Evolutionary conservation across 2,888 invertebrate genomes (phyloP).

Genomic region (Spisula solida): DNA sequence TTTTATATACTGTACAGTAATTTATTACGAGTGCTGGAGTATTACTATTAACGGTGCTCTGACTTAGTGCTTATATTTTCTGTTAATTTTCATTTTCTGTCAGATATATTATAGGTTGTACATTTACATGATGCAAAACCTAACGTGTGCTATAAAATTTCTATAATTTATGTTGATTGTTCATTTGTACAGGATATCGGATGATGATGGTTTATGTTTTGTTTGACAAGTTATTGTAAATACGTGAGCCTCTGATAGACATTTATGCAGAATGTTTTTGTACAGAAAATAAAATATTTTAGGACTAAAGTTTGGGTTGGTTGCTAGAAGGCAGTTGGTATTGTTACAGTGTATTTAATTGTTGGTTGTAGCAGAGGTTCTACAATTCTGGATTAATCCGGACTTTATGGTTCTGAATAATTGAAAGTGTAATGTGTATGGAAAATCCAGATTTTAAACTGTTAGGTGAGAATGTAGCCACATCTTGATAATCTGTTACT

Average conservation of each 20-base stretch:
- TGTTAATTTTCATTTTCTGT: background rate
- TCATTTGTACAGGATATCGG: background rate
- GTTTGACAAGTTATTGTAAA: background rate
- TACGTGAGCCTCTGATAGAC: background rate
- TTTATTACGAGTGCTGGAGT: background rate
- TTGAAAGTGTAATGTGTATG: no score
- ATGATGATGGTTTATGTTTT: background rate
- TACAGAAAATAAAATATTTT: conserved; percentile 20
- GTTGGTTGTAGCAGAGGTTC: no score
- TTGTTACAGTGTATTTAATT: background rate
- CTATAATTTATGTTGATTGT: conserved; percentile 18
- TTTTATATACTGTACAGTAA: background rate
- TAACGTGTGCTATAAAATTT: conserved; percentile 4
- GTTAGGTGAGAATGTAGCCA: no score
- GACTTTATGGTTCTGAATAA: no score
- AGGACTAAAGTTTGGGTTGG: background rate
- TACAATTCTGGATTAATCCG: no score
- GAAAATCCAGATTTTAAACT: no score
- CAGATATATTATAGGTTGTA: conserved; percentile 17
- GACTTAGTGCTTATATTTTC: conserved; percentile 4
- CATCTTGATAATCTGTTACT: no score
- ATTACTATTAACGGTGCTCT: background rate
- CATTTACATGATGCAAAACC: conserved; percentile 15
- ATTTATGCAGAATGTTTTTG: conserved; percentile 21
- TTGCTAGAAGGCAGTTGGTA: background rate